Conservation (phyloP, 2,113 vertebrate species). For the Gallinago jamesoni region DNA sequence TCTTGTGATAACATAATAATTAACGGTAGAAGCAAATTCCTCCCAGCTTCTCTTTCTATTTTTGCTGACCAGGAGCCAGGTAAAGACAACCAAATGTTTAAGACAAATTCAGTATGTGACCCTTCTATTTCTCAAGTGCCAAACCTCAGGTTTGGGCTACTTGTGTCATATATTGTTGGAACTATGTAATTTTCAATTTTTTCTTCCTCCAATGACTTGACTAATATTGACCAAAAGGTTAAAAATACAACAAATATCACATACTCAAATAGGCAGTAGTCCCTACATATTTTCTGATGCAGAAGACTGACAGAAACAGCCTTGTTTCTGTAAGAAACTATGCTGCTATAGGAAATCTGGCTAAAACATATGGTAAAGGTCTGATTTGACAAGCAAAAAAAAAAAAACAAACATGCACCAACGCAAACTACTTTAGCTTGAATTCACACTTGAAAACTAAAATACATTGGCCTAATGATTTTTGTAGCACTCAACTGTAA, state of each 20-base stretch:
- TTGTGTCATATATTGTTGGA: not conserved
- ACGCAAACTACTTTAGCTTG: not conserved
- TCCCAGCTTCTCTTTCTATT: not conserved
- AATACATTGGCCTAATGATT: not conserved
- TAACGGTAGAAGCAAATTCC: not conserved
- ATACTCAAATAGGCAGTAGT: not conserved
- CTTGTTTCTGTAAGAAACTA: not conserved
- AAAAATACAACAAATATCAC: not conserved
- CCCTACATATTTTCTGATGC: not conserved
- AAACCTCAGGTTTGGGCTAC: not conserved
- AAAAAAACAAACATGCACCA: not conserved
- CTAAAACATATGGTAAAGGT: not conserved
- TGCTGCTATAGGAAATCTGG: not conserved
- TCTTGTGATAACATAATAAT: not conserved
- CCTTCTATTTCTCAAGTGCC: not conserved
- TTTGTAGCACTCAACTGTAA: not conserved
- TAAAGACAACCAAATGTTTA: not conserved
- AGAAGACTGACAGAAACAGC: not conserved
- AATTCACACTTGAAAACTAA: not conserved
- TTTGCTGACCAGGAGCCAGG: not conserved
- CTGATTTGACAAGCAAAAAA: not conserved
- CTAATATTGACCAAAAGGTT: not conserved
- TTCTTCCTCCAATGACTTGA: not conserved
- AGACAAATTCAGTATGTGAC: fast-evolving
- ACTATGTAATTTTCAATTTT: not conserved